Evolutionary conservation across 2,888 invertebrate genomes (phyloP), one percentile per base, ranked within the genome.

Genomic region (Poecilus cupreus): DNA sequence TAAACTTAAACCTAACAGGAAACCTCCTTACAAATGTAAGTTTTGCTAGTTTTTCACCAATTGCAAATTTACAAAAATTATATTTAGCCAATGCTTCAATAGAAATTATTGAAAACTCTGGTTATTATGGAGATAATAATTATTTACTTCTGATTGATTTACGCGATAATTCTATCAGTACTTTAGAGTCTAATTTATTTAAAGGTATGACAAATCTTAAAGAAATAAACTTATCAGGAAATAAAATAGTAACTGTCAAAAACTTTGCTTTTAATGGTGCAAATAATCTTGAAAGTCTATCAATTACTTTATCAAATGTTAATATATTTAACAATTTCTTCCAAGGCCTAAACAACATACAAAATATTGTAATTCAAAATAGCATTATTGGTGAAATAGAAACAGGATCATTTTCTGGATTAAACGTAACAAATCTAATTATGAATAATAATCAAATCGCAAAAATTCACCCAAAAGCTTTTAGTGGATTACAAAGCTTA

Each of bases 11-110:
- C 13, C 24, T 74, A 49, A 74, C n/a, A 5, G 72, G 72, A 46
- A 74, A 74, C n/a, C 1, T 16, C 3, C 11, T 74, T 13, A n/a
- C 22, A 74, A 74, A 16, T 49, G 6, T 74, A 22, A 49, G 8
- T 22, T 13, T 51, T 24, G 49, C 22, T 13, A 22, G 13, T 37
- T 64, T 64, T 64, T n/a, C 37, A 32, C 16, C 49, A 74, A 13
- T 74, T 49, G 1, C n/a, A 24, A 43, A 39, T n/a, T 16, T 39
- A 43, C 0, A 70, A 70, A 24, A n/a, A 46, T 37, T 76, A 20
- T 20, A 76, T 76, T 26, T 76, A 54, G 13, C 37, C 32, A 72
- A 46, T 22, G 39, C 43, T 46, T 43, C 43, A 6, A 46, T 72
- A 8, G 6, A 72, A 20, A 43, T 8, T 10, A n/a, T 72, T 43